Evolutionary conservation across 1,140 invertebrate genomes (phyloP), one percentile per base, ranked within the genome.

Genomic region (Grapholita molesta): DNA sequence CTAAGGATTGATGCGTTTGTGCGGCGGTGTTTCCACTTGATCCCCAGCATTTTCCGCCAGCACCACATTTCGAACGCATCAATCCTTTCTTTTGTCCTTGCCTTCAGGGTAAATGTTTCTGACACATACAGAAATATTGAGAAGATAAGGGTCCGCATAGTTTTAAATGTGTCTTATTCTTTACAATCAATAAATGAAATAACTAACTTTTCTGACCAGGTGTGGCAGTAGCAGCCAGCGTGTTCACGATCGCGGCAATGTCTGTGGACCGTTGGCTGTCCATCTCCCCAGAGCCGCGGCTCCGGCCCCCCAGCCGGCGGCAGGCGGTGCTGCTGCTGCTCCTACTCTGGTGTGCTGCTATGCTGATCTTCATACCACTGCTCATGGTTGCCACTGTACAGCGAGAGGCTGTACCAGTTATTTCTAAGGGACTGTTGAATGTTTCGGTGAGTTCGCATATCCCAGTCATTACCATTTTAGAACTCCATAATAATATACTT

Each of bases 161-260:
- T n/a, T n/a, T n/a, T n/a, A n/a, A n/a, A n/a, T n/a, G n/a, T n/a
- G n/a, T n/a, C n/a, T 30, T 30, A 30, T 30, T 3, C 28, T 30
- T 30, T 7, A 30, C 7, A 30, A 30, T 7, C 3, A 30, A 30
- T 30, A 30, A 30, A n/a, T n/a, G n/a, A 38, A 3, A 15, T 0
- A 15, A 38, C 6, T 15, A 0, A 0, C 70, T 67, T 75, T 65
- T 84, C 84, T n/a, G n/a, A 8, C 18, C 88, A 96, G 96, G 95
- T 69, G 95, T 96, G 15, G 94, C 95, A 3, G 96, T 96, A 4
- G 94, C 95, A 5, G 95, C 95, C 1, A 96, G 95, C 72, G 94
- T 96, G 18, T 96, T 96, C 81, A 96, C 96, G 0, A 94, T 97
- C 42, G 95, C 95, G 0, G 94, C 95, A 0, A 95, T 97, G 94